Evolutionary conservation across 2,888 invertebrate species (phyloP).

Genomic region (Tillus elongatus): DNA sequence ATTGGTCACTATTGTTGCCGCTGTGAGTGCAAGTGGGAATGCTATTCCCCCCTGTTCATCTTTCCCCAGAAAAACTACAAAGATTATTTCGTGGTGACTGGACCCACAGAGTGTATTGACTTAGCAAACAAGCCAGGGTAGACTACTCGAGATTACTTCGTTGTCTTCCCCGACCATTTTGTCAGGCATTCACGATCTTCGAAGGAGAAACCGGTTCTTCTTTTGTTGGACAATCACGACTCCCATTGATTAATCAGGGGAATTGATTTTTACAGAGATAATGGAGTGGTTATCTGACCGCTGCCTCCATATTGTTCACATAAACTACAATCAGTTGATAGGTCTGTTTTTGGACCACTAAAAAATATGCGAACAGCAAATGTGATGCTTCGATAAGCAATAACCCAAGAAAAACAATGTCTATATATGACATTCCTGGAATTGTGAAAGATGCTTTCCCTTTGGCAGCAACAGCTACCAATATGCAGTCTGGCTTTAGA

Average conservation of each 20-base stretch:
- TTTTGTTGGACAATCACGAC: constrained; percentile 2
- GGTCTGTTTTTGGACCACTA: too few relatives aligned
- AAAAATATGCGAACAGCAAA: too few relatives aligned
- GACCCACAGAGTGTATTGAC: constrained; percentile 13
- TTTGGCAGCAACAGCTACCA: constrained; percentile 9
- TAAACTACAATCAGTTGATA: too few relatives aligned
- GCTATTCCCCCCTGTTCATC: too few relatives aligned
- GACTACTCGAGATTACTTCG: constrained; percentile 15
- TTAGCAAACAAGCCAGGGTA: too few relatives aligned
- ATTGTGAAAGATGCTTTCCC: constrained; percentile 13
- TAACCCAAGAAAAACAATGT: constrained; percentile 15
- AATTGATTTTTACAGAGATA: constrained; percentile 4
- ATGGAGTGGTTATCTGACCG: too few relatives aligned
- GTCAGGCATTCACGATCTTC: constrained; percentile 10
- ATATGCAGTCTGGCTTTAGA: constrained; percentile 14
- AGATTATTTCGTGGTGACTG: constrained; percentile 9
- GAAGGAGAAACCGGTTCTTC: constrained; percentile 1
- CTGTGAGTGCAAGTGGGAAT: too few relatives aligned
- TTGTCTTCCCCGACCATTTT: constrained; percentile 6
- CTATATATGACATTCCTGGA: constrained; percentile 17
- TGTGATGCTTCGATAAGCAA: constrained; percentile 14
- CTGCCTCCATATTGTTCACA: constrained; percentile 16
- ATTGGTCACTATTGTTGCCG: too few relatives aligned
- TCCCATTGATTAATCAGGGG: constrained; percentile 4
- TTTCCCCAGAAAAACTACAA: constrained; percentile 22